Evolutionary conservation across 2,797 vertebrate genomes (phyloP).

Genomic region (Hoplostethus mediterraneus): DNA sequence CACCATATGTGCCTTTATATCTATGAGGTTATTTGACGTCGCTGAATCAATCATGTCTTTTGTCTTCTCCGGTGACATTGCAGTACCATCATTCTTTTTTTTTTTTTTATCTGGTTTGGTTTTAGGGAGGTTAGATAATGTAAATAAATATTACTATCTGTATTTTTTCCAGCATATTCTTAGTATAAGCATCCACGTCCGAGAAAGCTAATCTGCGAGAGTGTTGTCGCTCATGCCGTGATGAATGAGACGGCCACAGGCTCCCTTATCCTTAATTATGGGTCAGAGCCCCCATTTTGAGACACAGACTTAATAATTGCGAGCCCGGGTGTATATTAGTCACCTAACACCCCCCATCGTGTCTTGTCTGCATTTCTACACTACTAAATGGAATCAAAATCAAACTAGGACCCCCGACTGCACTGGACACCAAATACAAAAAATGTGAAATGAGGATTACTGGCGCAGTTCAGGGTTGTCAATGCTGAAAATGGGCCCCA

Average conservation of each 20-base stretch:
- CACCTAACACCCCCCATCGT: conserved; percentile 20
- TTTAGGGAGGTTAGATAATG: too few species aligned
- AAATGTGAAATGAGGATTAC: too few species aligned
- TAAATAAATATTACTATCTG: neutral
- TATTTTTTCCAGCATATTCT: too few species aligned
- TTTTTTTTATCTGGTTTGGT: neutral
- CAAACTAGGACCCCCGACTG: too few species aligned
- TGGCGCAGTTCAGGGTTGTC: neutral
- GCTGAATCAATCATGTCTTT: conserved; percentile 45
- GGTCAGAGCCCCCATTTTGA: conserved; percentile 70
- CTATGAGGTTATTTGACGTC: conserved; percentile 36
- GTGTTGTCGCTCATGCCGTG: conserved; percentile 16
- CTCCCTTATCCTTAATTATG: conserved; percentile 66
- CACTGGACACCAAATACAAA: too few species aligned
- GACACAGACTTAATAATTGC: conserved; percentile 48
- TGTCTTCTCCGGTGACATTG: conserved; percentile 24
- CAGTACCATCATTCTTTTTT: conserved; percentile 13
- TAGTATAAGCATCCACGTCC: neutral
- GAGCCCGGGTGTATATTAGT: conserved; percentile 45
- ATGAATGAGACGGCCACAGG: conserved; percentile 53
- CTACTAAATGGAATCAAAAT: neutral
- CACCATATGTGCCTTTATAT: conserved; percentile 55
- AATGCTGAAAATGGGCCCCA: conserved; percentile 9
- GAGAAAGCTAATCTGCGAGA: conserved; percentile 11
- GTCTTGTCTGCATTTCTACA: conserved; percentile 24